Conservation (phyloP, 2,797 vertebrate species). For the Cichlasoma orientale region DNA sequence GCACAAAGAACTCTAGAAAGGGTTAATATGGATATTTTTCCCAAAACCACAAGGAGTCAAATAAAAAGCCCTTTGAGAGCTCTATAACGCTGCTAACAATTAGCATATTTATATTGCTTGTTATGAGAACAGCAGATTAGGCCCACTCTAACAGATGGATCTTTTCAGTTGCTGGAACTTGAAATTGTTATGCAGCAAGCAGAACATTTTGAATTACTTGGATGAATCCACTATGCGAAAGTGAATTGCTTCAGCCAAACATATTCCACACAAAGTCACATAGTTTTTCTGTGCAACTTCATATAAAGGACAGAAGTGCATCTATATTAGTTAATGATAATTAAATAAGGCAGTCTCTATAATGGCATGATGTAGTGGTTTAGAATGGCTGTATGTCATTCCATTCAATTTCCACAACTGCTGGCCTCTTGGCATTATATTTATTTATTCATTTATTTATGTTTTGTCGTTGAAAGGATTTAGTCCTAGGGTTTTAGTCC, state of each 20-base stretch:
- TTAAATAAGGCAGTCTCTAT: neutral
- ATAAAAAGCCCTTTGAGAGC: slow-evolving; percentile 34
- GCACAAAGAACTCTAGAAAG: neutral
- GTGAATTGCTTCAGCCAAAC: neutral
- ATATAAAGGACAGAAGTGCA: neutral
- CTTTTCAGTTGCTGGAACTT: slow-evolving; percentile 35
- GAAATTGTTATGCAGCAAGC: slow-evolving; percentile 28
- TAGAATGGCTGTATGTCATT: neutral
- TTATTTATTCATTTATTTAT: neutral
- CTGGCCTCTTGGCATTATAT: neutral
- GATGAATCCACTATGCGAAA: slow-evolving; percentile 11
- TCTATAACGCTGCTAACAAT: slow-evolving; percentile 29
- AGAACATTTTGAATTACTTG: slow-evolving; percentile 41
- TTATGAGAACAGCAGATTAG: slow-evolving; percentile 45
- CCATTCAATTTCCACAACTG: neutral
- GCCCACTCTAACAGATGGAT: slow-evolving; percentile 43
- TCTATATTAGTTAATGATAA: neutral
- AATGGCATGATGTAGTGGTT: neutral
- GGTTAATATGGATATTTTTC: neutral
- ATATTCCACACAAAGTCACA: neutral
- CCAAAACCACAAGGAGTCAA: slow-evolving; percentile 2
- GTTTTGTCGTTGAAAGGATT: neutral
- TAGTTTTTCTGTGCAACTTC: neutral
- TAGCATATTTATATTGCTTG: slow-evolving; percentile 54
- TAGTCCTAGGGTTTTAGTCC: too few species aligned